A percentile compares a stretch with the other conserved stretches of the same genome.
phyloP scores from a whole-genome alignment of 1,140 invertebrate genomes.

The Drosophila paulistorum region DNA sequence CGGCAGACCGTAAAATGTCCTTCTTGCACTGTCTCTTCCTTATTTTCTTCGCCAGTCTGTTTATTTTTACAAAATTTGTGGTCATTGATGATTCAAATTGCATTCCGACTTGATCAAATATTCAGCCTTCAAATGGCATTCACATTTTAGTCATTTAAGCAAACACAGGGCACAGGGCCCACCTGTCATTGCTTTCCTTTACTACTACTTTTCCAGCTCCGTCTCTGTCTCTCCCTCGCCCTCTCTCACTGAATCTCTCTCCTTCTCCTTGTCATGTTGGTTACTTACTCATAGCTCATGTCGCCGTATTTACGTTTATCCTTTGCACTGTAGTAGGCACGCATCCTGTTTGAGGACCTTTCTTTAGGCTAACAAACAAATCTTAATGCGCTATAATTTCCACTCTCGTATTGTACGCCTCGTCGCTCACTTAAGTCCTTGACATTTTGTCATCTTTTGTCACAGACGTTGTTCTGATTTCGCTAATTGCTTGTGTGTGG shows the following conservation, averaged over 20 bases:
- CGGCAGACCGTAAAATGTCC: conserved; percentile 3
- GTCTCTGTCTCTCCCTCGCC: not conserved
- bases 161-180: conserved; percentile 55
- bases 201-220: not conserved
- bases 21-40: not conserved
- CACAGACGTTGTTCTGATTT: conserved; percentile 29
- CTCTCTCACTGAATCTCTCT: conserved; percentile 5
- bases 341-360: conserved; percentile 61
- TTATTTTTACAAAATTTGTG: conserved; percentile 43
- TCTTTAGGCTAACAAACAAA: conserved; percentile 24
- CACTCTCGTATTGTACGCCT: not conserved
- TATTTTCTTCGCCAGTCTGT: conserved; percentile 18
- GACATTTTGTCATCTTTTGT: conserved; percentile 52
- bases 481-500: conserved; percentile 55
- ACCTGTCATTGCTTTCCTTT: conserved; percentile 25
- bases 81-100: conserved; percentile 63
- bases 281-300: conserved; percentile 78
- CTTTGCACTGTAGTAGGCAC: conserved; percentile 72
- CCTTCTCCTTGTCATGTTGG: not conserved
- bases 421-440: conserved; percentile 48
- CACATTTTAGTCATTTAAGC: conserved; percentile 43
- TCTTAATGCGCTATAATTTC: conserved; percentile 33
- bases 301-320: conserved; percentile 74
- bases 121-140: conserved; percentile 64
- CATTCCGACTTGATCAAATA: conserved; percentile 56